Percentiles rank a stretch among this genome's conserved stretches.
Evolutionary conservation across 1,140 invertebrate species (phyloP).

Genomic region (Venustaconcha ellipsiformis): DNA sequence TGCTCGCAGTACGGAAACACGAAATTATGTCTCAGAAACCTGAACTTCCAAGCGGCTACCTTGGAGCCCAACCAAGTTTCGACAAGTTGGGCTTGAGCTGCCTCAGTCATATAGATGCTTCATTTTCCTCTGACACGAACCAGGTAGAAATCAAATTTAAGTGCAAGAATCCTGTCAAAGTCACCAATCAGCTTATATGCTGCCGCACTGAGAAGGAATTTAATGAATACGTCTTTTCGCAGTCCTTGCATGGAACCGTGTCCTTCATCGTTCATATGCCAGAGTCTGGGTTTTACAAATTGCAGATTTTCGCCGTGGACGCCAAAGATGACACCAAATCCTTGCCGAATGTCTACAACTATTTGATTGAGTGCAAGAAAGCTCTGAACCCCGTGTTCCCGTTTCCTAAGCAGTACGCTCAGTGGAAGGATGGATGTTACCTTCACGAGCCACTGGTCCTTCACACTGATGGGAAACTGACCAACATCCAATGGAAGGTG

Average conservation of each 20-base stretch:
- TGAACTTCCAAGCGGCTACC: slow-evolving; percentile 56
- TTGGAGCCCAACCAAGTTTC: slow-evolving; percentile 60
- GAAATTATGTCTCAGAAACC: slow-evolving; percentile 38
- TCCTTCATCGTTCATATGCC: slow-evolving; percentile 53
- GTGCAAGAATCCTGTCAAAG: slow-evolving; percentile 45
- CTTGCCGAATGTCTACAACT: slow-evolving; percentile 67
- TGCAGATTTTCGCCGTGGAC: slow-evolving; percentile 65
- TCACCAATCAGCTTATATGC: slow-evolving; percentile 58
- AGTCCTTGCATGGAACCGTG: slow-evolving; percentile 44
- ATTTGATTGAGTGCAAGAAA: slow-evolving; percentile 56
- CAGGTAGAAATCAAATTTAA: slow-evolving; percentile 56
- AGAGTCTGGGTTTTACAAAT: slow-evolving; percentile 61
- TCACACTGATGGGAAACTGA: slow-evolving; percentile 35
- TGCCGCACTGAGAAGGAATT: slow-evolving; percentile 39
- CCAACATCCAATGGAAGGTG: slow-evolving; percentile 55
- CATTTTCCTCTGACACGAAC: slow-evolving; percentile 31
- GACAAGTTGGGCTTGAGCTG: slow-evolving; percentile 40
- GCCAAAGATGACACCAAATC: slow-evolving; percentile 60
- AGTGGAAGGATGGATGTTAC: slow-evolving; percentile 70
- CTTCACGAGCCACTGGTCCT: slow-evolving; percentile 61
- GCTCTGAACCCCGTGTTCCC: slow-evolving; percentile 47
- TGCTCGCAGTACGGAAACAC: no score
- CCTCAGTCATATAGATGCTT: slow-evolving; percentile 52
- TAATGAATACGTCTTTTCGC: slow-evolving; percentile 56
- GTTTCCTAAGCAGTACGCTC: slow-evolving; percentile 69